phyloP scores from a whole-genome alignment of 2,797 vertebrate species.

The Myotis planiceps region DNA sequence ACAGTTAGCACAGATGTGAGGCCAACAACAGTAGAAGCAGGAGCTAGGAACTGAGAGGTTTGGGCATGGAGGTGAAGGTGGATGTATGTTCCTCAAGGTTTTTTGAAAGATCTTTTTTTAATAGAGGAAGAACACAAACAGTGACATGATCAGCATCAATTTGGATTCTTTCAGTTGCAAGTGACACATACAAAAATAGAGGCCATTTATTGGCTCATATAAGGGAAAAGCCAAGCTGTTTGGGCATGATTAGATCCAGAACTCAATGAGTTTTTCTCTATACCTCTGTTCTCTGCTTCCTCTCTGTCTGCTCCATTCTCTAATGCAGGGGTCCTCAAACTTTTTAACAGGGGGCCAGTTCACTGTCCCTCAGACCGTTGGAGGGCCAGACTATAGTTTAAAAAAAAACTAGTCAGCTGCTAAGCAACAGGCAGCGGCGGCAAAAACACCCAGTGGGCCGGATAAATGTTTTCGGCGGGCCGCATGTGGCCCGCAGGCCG shows the following conservation, averaged over 20 bases:
- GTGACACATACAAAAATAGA: neutral
- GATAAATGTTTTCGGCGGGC: too few relatives aligned
- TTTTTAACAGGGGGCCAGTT: too few relatives aligned
- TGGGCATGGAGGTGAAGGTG: neutral
- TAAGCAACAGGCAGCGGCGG: too few relatives aligned
- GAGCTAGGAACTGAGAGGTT: neutral
- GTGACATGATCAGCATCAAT: neutral
- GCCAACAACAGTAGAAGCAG: neutral
- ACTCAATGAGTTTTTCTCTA: neutral
- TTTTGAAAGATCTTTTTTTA: conserved; percentile 6
- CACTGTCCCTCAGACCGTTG: too few relatives aligned
- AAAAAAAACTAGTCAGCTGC: too few relatives aligned
- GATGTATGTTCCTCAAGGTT: neutral
- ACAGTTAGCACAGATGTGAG: neutral
- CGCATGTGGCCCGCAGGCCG: too few relatives aligned
- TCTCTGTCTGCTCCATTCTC: neutral
- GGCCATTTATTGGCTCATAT: neutral
- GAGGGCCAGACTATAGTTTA: too few relatives aligned
- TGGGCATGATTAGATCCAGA: neutral
- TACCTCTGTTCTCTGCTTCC: neutral
- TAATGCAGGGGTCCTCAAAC: neutral
- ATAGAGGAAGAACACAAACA: neutral
- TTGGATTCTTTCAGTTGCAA: neutral
- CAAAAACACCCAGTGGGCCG: too few relatives aligned
- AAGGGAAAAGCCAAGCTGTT: neutral